phyloP scores from a whole-genome alignment of 2,888 invertebrate species.

The Alloplasta piceator region DNA sequence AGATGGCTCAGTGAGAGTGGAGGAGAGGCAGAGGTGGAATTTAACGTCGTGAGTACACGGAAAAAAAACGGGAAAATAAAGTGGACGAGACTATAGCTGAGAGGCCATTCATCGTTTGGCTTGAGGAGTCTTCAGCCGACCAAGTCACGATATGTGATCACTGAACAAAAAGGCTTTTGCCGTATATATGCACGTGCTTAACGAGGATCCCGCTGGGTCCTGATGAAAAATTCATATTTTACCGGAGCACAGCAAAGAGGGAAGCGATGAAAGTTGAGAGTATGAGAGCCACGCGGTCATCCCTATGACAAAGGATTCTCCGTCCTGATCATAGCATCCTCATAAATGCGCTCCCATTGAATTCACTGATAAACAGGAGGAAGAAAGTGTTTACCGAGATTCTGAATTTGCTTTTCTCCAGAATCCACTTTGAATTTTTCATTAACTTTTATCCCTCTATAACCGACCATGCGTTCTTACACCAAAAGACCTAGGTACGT shows the following conservation, averaged over 20 bases:
- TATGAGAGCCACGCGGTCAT: neutral
- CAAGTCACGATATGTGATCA: neutral
- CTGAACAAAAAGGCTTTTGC: constrained; percentile 14
- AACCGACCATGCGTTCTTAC: no score
- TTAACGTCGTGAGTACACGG: neutral
- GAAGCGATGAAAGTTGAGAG: neutral
- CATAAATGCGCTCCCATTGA: neutral
- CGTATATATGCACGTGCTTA: constrained; percentile 18
- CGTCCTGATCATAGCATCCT: neutral
- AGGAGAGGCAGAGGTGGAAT: neutral
- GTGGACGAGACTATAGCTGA: constrained; percentile 21
- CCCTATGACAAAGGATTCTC: constrained; percentile 34
- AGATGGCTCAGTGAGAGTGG: neutral
- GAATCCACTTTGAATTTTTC: neutral
- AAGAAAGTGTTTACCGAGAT: constrained; percentile 3
- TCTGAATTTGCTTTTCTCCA: neutral
- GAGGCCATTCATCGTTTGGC: constrained; percentile 37
- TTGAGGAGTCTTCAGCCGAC: constrained; percentile 11
- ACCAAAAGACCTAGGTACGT: no score
- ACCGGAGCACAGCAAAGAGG: constrained; percentile 6
- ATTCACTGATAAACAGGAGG: neutral
- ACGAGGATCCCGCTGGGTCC: constrained; percentile 22
- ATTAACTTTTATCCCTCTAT: no score
- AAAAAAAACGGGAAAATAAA: constrained; percentile 4
- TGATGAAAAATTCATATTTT: constrained; percentile 39